Percentiles rank a stretch among this genome's conserved stretches.
Conservation (phyloP, 1,140 invertebrate species). For the Coboldia fuscipes region DNA sequence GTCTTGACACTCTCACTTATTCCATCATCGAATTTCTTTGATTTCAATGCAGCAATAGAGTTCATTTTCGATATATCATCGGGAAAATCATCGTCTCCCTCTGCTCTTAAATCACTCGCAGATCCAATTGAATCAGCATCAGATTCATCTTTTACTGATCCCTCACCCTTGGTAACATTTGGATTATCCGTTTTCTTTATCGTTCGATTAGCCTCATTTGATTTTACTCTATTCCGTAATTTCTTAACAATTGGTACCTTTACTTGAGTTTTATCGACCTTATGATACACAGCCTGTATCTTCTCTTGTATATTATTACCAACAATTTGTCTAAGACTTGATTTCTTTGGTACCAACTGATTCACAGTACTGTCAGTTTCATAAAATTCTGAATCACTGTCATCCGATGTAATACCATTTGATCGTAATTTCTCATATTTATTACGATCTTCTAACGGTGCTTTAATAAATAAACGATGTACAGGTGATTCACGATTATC, state of each 20-base stretch:
- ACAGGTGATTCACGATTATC: slow-evolving; percentile 13
- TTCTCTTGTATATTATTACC: slow-evolving; percentile 25
- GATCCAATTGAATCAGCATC: slow-evolving; percentile 51
- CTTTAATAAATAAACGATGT: slow-evolving; percentile 33
- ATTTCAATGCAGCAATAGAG: slow-evolving; percentile 9
- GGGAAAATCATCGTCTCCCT: slow-evolving; percentile 31
- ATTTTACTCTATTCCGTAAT: slow-evolving; percentile 11
- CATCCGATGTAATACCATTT: slow-evolving; percentile 36
- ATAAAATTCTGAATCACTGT: slow-evolving; percentile 22
- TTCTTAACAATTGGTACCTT: slow-evolving; percentile 21
- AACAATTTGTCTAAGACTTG: slow-evolving; percentile 25
- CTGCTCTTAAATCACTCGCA: slow-evolving; percentile 42
- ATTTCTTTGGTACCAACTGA: slow-evolving; percentile 12
- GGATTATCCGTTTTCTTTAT: slow-evolving; percentile 12
- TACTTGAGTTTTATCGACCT: slow-evolving; percentile 20
- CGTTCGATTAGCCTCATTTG: slow-evolving; percentile 19
- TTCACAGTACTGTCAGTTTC: slow-evolving; percentile 8
- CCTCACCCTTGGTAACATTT: slow-evolving; percentile 12
- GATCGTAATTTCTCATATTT: slow-evolving; percentile 54
- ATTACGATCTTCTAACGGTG: slow-evolving; percentile 47
- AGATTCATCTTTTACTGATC: slow-evolving; percentile 22
- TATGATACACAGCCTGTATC: slow-evolving; percentile 23
- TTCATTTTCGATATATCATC: slow-evolving; percentile 21
- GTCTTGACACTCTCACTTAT: slow-evolving; percentile 42
- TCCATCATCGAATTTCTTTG: slow-evolving; percentile 28